phyloP scores from a whole-genome alignment of 2,113 vertebrate species.

The Coptodon bakossiorum region DNA sequence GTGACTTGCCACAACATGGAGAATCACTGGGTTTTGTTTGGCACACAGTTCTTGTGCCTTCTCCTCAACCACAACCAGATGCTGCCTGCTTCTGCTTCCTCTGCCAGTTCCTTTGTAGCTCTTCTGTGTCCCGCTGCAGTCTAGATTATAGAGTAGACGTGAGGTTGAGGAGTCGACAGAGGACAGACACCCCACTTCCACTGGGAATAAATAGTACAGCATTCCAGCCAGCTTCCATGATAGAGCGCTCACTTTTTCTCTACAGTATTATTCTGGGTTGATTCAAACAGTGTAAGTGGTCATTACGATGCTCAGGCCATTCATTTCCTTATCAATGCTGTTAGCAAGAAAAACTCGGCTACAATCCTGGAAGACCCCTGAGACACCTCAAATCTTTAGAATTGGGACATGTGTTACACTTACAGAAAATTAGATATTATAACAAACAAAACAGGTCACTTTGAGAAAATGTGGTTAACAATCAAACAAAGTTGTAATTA shows the following conservation, averaged over 20 bases:
- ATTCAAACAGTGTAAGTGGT: neutral
- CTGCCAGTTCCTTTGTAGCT: neutral
- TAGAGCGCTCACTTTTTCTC: neutral
- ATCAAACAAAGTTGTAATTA: neutral
- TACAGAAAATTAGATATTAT: fast-evolving
- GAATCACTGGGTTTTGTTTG: neutral
- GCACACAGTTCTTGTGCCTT: too few relatives aligned
- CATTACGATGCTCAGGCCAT: neutral
- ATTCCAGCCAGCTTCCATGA: neutral
- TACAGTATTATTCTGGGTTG: neutral
- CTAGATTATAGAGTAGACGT: neutral
- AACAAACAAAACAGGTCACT: neutral
- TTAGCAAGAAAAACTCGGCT: neutral
- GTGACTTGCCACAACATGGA: too few relatives aligned
- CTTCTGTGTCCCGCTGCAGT: neutral
- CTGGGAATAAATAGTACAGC: neutral
- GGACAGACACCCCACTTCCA: neutral
- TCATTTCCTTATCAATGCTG: neutral
- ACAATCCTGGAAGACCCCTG: neutral
- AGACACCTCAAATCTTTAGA: neutral
- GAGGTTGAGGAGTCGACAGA: neutral
- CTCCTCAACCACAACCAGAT: too few relatives aligned
- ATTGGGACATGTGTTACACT: neutral
- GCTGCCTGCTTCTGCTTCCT: neutral
- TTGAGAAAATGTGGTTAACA: neutral